Evolutionary conservation across 2,888 invertebrate genomes (phyloP).

Genomic region (Vesta saturnalis): DNA sequence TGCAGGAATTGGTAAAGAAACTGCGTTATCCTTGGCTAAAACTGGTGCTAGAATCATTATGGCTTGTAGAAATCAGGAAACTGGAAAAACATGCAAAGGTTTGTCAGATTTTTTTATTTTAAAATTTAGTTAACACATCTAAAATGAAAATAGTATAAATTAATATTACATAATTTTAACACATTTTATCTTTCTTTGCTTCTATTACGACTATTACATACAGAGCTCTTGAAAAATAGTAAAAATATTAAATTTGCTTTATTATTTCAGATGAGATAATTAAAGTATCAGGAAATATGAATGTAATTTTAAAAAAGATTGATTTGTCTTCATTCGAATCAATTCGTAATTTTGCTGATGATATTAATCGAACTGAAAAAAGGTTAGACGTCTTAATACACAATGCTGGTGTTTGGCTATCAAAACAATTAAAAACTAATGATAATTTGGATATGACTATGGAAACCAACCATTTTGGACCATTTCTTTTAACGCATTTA

Average conservation of each 20-base stretch:
- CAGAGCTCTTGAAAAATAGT: not conserved
- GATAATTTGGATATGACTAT: constrained; percentile 90
- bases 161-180: no score
- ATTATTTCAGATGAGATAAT: constrained; percentile 74
- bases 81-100: constrained; percentile 73
- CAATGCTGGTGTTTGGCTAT: constrained; percentile 87
- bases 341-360: constrained; percentile 83
- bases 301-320: constrained; percentile 77
- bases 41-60: constrained; percentile 66
- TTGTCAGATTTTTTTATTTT: not conserved
- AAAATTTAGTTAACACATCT: not conserved
- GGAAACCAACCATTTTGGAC: constrained; percentile 94
- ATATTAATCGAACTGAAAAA: constrained; percentile 77
- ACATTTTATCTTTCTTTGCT: no score
- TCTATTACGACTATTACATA: no score
- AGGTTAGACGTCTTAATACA: constrained; percentile 85
- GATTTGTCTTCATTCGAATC: constrained; percentile 83
- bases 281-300: constrained; percentile 74
- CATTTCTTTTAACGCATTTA: constrained; percentile 91
- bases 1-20: constrained; percentile 61
- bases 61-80: constrained; percentile 73
- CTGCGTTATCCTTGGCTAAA: constrained; percentile 59
- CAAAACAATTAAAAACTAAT: constrained; percentile 72
- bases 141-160: no score
- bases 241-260: constrained; percentile 26